Conservation (phyloP, 2,888 invertebrate species). For the Thera obeliscata region DNA sequence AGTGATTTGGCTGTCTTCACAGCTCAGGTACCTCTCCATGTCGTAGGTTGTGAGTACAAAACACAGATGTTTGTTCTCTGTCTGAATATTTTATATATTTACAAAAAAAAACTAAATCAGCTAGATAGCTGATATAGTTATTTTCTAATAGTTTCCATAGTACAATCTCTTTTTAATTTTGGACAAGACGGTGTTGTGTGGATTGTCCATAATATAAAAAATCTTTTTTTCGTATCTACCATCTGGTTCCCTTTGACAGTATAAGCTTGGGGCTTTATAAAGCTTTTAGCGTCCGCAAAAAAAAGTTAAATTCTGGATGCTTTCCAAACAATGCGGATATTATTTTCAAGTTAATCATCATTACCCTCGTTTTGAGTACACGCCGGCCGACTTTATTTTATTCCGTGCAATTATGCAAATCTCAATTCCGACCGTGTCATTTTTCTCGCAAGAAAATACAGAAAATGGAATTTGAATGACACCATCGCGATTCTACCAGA, state of each 20-base stretch:
- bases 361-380: slow-evolving; percentile 36
- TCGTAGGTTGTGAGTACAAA: too few relatives aligned
- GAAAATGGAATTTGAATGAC: slow-evolving; percentile 17
- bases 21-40: too few relatives aligned
- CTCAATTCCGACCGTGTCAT: slow-evolving; percentile 21
- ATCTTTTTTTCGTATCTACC: too few relatives aligned
- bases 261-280: neutral
- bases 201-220: too few relatives aligned
- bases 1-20: too few relatives aligned
- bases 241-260: neutral
- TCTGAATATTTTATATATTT: too few relatives aligned
- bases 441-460: slow-evolving; percentile 21
- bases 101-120: too few relatives aligned
- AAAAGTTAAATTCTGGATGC: slow-evolving; percentile 32
- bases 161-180: too few relatives aligned
- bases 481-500: neutral
- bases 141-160: too few relatives aligned
- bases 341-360: slow-evolving; percentile 39
- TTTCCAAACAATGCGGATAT: slow-evolving; percentile 38
- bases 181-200: too few relatives aligned
- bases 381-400: slow-evolving; percentile 22
- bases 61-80: too few relatives aligned
- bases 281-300: slow-evolving; percentile 8
- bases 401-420: slow-evolving; percentile 31
- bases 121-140: too few relatives aligned